Conservation (phyloP, 2,113 vertebrate species). For the Misgurnus mizolepis region DNA sequence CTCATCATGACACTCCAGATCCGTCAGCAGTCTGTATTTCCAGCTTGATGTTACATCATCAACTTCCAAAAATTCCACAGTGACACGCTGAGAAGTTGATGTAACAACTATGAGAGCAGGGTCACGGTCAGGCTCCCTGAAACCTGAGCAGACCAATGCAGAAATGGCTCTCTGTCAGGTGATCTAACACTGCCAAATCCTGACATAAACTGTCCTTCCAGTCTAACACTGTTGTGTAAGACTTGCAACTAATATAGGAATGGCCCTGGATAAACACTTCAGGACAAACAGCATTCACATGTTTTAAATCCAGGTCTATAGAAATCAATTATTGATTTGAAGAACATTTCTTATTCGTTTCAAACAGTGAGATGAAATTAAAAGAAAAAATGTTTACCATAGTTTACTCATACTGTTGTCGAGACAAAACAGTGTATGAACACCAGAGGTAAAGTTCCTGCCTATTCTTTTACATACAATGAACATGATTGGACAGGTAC, state of each 20-base stretch:
- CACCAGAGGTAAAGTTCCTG: no score
- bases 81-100: constrained; percentile 11
- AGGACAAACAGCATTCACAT: no score
- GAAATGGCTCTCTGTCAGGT: not conserved
- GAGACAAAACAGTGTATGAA: no score
- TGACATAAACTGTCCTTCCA: not conserved
- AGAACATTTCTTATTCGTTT: no score
- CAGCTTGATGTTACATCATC: constrained; percentile 35
- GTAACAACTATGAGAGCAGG: not conserved
- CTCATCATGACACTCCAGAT: constrained; percentile 18
- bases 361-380: no score
- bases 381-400: no score
- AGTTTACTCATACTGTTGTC: no score
- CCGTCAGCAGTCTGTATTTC: constrained; percentile 35
- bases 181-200: not conserved
- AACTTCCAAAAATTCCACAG: constrained; percentile 16
- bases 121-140: constrained; percentile 15
- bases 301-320: no score
- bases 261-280: no score
- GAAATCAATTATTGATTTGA: no score
- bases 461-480: not conserved
- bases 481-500: not conserved
- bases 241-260: no score
- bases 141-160: constrained; percentile 19
- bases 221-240: no score